Evolutionary conservation across 2,888 invertebrate genomes (phyloP).

Genomic region (Agrotis puta): DNA sequence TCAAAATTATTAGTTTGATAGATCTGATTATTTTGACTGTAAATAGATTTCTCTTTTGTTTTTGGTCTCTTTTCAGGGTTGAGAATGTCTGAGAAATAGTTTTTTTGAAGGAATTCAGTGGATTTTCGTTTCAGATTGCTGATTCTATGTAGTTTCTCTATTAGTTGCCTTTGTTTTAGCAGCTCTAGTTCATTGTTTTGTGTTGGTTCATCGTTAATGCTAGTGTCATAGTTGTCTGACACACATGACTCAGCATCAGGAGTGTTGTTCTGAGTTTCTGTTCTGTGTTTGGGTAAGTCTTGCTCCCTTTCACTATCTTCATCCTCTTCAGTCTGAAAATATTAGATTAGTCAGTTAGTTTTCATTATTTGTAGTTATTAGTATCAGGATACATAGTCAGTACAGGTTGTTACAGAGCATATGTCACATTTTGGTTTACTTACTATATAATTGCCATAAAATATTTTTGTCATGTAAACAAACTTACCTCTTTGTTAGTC

Average conservation of each 20-base stretch:
- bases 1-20: constrained; percentile 79
- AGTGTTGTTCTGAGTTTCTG: constrained; percentile 77
- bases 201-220: constrained; percentile 74
- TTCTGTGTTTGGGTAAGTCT: constrained; percentile 79
- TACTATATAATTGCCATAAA: not conserved
- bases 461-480: not conserved
- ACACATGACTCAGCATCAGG: constrained; percentile 79
- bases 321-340: constrained; percentile 85
- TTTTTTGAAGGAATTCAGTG: constrained; percentile 86
- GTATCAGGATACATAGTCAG: too few species aligned
- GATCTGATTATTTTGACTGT: constrained; percentile 76
- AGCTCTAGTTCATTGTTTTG: constrained; percentile 80
- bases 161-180: constrained; percentile 84
- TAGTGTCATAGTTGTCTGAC: constrained; percentile 79
- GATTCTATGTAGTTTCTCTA: constrained; percentile 86
- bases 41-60: constrained; percentile 80
- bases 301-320: constrained; percentile 81
- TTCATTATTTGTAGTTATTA: not conserved
- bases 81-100: constrained; percentile 82
- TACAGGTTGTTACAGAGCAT: not conserved
- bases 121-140: constrained; percentile 88
- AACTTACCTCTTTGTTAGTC: constrained; percentile 89
- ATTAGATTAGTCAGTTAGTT: constrained; percentile 1
- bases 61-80: constrained; percentile 86
- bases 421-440: not conserved